These are phyloP conservation scores for Thrips palmi DNA, from an alignment of 1,140 invertebrate genomes.

Conservation along the genomic window DNA sequence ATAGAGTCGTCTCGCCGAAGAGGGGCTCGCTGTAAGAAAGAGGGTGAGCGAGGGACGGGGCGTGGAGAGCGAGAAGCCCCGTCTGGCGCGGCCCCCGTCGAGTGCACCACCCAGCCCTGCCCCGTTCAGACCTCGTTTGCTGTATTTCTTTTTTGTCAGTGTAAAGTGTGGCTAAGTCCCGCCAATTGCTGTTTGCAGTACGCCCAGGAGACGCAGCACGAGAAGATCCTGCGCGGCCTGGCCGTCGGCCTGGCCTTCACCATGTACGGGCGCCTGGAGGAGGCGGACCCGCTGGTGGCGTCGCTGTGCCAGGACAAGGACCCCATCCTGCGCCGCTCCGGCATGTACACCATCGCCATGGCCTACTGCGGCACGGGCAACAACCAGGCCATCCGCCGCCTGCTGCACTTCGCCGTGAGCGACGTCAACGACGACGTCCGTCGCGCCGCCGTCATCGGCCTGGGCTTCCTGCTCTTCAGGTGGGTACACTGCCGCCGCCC, in stretches of 20 bases:
- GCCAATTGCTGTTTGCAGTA: constrained; percentile 27
- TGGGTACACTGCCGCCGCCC: constrained; percentile 20
- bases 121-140: no score
- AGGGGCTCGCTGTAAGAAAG: no score
- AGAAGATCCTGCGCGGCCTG: constrained; percentile 91
- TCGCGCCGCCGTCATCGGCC: constrained; percentile 87
- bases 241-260: constrained; percentile 91
- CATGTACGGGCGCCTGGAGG: constrained; percentile 92
- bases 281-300: constrained; percentile 86
- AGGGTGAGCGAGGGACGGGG: no score
- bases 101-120: no score
- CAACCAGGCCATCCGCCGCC: constrained; percentile 83
- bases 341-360: constrained; percentile 96
- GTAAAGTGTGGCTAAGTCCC: no score
- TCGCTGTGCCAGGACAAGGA: constrained; percentile 72
- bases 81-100: no score
- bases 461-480: constrained; percentile 91
- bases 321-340: constrained; percentile 73
- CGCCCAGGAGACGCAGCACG: constrained; percentile 88
- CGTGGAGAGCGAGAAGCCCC: no score
- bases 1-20: no score
- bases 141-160: no score
- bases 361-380: constrained; percentile 97
- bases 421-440: constrained; percentile 99
- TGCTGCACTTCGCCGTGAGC: constrained; percentile 92